Evolutionary conservation across 2,888 invertebrate species (phyloP).

Genomic region (Rotaria socialis): DNA sequence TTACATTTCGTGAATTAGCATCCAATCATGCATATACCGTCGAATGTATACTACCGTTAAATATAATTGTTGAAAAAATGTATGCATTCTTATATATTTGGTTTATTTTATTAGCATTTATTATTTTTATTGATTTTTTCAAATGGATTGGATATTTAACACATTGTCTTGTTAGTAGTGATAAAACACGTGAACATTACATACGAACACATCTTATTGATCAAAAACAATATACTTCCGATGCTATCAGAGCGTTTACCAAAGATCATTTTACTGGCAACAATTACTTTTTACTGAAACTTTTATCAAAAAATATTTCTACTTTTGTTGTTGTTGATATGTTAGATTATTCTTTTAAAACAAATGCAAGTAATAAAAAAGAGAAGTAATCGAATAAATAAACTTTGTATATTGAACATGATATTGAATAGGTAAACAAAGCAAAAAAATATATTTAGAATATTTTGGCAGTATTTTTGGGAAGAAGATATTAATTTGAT

Average conservation of each 20-base stretch:
- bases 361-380: no score
- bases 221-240: not conserved
- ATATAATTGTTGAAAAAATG: constrained; percentile 43
- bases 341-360: not conserved
- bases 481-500: no score
- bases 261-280: not conserved
- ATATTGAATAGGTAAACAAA: no score
- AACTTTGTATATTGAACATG: no score
- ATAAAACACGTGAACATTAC: not conserved
- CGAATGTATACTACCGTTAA: constrained; percentile 45
- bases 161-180: not conserved
- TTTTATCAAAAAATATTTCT: constrained; percentile 30
- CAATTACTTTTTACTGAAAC: not conserved
- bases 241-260: not conserved
- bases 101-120: constrained; percentile 16
- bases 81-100: constrained; percentile 42
- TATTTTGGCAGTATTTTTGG: no score
- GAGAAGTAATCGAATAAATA: no score
- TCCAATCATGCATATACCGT: constrained; percentile 43
- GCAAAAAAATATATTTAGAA: no score
- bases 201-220: not conserved
- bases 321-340: constrained; percentile 10
- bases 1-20: constrained; percentile 43
- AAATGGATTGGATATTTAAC: not conserved
- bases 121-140: not conserved